phyloP scores from a whole-genome alignment of 35 echinoderm and acorn worm genomes.

The Nesometra sesokonis region DNA sequence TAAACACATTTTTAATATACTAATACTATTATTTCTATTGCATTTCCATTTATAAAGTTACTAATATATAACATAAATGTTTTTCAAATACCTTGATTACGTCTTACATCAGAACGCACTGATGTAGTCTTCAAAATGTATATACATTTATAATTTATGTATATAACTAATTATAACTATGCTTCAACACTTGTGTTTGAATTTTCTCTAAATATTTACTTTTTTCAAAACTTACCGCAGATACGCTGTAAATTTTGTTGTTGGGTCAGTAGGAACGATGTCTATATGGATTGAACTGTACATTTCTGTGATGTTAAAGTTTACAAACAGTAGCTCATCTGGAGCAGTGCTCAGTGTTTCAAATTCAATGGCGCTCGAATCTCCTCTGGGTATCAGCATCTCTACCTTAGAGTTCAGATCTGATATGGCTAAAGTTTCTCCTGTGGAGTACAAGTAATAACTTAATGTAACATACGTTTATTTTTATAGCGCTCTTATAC shows the following conservation, averaged over 20 bases:
- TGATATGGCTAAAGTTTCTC: slow-evolving; percentile 24
- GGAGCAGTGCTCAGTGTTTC: slow-evolving; percentile 20
- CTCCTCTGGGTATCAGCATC: slow-evolving; percentile 50
- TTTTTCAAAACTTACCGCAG: slow-evolving; percentile 19
- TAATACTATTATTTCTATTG: too few species aligned
- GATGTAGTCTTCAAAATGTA: too few species aligned
- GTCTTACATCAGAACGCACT: too few species aligned
- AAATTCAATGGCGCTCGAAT: slow-evolving; percentile 26
- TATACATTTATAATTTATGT: too few species aligned
- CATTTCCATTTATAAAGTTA: too few species aligned
- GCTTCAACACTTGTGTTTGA: too few species aligned
- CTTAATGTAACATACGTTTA: not conserved
- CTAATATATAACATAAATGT: too few species aligned
- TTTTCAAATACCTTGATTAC: too few species aligned
- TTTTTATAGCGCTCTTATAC: not conserved
- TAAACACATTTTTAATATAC: too few species aligned
- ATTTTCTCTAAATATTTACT: too few species aligned
- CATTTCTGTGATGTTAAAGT: slow-evolving; percentile 46
- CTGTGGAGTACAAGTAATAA: slow-evolving; percentile 16
- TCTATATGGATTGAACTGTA: slow-evolving; percentile 72
- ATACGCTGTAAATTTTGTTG: slow-evolving; percentile 13
- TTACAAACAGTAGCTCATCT: slow-evolving; percentile 12
- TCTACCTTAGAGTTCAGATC: slow-evolving; percentile 39
- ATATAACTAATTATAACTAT: too few species aligned
- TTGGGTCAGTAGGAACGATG: slow-evolving; percentile 16